A percentile compares a stretch with the other conserved stretches of the same genome.
Conservation (phyloP, 2,113 vertebrate genomes). For the Ameiurus melas region DNA sequence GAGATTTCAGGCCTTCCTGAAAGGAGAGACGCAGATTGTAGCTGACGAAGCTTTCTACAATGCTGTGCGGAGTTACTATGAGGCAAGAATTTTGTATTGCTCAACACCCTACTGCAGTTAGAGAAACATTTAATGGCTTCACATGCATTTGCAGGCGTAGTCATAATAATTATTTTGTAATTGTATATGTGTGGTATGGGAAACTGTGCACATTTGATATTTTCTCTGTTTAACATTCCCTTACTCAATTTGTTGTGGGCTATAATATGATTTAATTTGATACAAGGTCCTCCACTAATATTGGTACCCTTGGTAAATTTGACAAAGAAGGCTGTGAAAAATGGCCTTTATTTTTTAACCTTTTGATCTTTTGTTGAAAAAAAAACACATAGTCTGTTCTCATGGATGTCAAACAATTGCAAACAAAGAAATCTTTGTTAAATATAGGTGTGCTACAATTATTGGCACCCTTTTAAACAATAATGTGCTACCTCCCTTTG, state of each 20-base stretch:
- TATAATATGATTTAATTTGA: neutral
- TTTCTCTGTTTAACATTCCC: neutral
- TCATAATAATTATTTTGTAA: neutral
- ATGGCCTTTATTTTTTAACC: too few relatives aligned
- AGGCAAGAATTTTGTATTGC: slow-evolving; percentile 73
- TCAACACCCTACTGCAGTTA: neutral
- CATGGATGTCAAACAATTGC: too few relatives aligned
- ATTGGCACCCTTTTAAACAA: too few relatives aligned
- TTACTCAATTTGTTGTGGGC: neutral
- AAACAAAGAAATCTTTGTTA: too few relatives aligned
- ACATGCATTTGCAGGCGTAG: neutral
- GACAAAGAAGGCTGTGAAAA: too few relatives aligned
- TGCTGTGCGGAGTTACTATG: slow-evolving; percentile 90
- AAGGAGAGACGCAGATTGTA: slow-evolving; percentile 90
- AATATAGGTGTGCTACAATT: too few relatives aligned
- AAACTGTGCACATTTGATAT: neutral
- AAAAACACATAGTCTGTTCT: too few relatives aligned
- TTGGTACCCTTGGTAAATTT: too few relatives aligned
- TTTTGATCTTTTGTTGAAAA: too few relatives aligned
- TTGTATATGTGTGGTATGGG: neutral
- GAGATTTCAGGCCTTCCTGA: slow-evolving; percentile 89
- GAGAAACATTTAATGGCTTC: neutral
- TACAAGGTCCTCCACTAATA: neutral
- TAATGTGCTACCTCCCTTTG: too few relatives aligned
- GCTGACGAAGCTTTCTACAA: slow-evolving; percentile 98